Conservation (phyloP, 2,888 invertebrate genomes). For the Dryococelus australis region DNA sequence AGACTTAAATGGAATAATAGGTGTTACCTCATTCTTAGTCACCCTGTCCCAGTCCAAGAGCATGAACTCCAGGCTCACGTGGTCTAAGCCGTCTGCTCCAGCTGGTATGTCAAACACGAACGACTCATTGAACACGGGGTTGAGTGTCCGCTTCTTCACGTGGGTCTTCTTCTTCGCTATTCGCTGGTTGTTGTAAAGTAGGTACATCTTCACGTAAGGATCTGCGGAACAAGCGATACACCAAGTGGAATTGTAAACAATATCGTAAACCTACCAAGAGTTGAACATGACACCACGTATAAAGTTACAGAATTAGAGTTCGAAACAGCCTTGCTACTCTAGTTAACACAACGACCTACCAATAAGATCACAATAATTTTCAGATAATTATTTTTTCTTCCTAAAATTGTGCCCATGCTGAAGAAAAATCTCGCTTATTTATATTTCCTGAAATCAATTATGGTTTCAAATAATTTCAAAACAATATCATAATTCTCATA, state of each 20-base stretch:
- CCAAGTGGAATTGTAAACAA: conserved; percentile 41
- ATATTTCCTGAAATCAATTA: no score
- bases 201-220: conserved; percentile 97
- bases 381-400: no score
- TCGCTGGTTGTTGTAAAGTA: conserved; percentile 95
- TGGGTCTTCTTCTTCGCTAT: conserved; percentile 99
- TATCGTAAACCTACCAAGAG: neutral
- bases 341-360: no score
- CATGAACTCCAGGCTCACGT: conserved; percentile 85
- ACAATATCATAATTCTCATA: no score
- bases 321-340: neutral
- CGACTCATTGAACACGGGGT: conserved; percentile 99
- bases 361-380: no score
- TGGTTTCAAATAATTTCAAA: no score
- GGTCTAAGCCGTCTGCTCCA: conserved; percentile 77
- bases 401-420: no score
- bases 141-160: conserved; percentile 96
- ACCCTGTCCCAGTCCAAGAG: conserved; percentile 97
- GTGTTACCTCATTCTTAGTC: conserved; percentile 91
- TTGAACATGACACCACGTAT: neutral
- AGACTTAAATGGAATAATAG: neutral
- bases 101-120: conserved; percentile 97
- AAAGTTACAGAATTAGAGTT: neutral
- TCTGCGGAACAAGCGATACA: conserved; percentile 62
- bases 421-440: no score